Conservation (phyloP, 2,797 vertebrate genomes). For the Gallinago solitaria region DNA sequence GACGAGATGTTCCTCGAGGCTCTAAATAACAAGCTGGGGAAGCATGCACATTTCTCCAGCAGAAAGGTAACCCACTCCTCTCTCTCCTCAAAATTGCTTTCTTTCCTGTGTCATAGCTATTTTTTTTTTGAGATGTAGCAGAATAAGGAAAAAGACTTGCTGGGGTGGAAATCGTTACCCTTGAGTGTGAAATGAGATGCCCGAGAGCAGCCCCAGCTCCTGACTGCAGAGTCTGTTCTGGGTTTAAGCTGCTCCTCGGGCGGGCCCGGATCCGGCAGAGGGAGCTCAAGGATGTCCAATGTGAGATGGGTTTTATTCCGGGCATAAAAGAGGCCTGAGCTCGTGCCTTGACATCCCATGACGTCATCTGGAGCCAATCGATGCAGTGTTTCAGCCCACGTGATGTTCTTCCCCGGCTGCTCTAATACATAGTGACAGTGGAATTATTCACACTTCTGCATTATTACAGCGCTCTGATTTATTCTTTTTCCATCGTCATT, state of each 20-base stretch:
- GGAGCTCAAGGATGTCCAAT: constrained; percentile 68
- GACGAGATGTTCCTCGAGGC: constrained; percentile 96
- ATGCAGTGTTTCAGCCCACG: constrained; percentile 39
- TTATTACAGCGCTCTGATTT: background rate
- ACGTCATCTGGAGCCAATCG: constrained; percentile 93
- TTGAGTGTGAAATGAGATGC: accelerated
- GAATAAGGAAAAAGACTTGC: background rate
- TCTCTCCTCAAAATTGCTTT: background rate
- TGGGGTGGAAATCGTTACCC: accelerated
- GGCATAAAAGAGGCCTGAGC: constrained; percentile 8
- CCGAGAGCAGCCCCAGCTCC: background rate
- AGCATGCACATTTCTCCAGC: constrained; percentile 95
- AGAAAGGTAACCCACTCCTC: constrained; percentile 85
- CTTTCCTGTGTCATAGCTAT: accelerated
- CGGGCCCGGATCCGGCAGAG: constrained; percentile 61
- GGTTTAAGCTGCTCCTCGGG: background rate
- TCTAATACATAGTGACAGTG: constrained; percentile 54
- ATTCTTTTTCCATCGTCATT: background rate
- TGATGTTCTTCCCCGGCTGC: constrained; percentile 57
- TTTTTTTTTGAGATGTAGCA: accelerated
- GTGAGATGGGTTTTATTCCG: background rate
- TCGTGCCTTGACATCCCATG: constrained; percentile 74
- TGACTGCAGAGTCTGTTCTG: accelerated
- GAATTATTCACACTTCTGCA: constrained; percentile 65
- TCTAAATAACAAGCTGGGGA: constrained; percentile 91